A percentile compares a stretch with the other conserved stretches of the same genome.
Conservation (phyloP, 2,797 vertebrate genomes). For the Caiman crocodilus region DNA sequence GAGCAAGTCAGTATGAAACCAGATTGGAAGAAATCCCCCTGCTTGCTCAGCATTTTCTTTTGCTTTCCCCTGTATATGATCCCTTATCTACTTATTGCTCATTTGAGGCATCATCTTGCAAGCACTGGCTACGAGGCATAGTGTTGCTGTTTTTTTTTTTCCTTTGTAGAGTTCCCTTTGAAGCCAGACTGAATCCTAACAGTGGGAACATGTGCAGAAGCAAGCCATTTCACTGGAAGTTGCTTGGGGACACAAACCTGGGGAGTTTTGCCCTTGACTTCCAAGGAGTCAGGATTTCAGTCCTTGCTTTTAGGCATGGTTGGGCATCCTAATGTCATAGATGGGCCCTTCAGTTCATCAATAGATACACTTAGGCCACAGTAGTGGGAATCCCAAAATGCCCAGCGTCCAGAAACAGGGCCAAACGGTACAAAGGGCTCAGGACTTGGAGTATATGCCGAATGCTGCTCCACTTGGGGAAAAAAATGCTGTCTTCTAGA, state of each 20-base stretch:
- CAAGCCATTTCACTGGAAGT: not conserved
- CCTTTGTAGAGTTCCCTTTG: not conserved
- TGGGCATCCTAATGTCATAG: not conserved
- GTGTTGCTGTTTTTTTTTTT: not conserved
- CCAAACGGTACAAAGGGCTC: accelerated
- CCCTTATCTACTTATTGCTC: not conserved
- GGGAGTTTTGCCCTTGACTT: not conserved
- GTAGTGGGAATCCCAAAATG: accelerated
- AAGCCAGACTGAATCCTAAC: not conserved
- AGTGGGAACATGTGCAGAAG: not conserved
- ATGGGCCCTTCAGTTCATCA: not conserved
- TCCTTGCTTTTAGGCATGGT: not conserved
- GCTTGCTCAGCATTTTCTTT: not conserved
- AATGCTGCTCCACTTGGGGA: not conserved
- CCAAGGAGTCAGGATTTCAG: accelerated
- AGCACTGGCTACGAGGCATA: not conserved
- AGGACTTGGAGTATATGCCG: accelerated
- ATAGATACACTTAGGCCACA: not conserved
- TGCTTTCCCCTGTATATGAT: not conserved
- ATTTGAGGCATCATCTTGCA: not conserved
- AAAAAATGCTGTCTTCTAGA: not conserved
- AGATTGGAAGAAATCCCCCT: not conserved
- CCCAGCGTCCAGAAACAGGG: not conserved
- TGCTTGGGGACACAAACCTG: not conserved
- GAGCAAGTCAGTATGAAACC: not conserved